Conservation (phyloP, 2,113 vertebrate species). For the Pan paniscus region DNA sequence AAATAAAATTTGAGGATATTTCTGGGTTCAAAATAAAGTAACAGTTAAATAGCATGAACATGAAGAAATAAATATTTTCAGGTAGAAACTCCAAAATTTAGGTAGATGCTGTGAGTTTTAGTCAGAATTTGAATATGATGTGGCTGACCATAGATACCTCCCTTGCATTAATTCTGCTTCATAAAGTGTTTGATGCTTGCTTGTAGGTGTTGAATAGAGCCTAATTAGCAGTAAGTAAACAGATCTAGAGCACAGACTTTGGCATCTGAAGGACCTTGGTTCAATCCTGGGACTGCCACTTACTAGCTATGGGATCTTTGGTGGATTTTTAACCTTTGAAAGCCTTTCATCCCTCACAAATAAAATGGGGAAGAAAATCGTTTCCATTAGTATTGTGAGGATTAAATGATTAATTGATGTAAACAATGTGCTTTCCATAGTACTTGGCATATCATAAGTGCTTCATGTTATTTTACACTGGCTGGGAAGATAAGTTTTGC, state of each 20-base stretch:
- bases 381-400: neutral
- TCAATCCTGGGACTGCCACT: neutral
- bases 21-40: slow-evolving; percentile 33
- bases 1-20: slow-evolving; percentile 16
- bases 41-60: neutral
- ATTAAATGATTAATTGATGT: neutral
- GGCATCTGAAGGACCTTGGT: neutral
- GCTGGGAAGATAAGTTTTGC: neutral
- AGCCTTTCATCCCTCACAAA: neutral
- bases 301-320: neutral
- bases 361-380: neutral
- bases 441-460: neutral
- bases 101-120: neutral
- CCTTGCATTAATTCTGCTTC: neutral
- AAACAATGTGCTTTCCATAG: neutral
- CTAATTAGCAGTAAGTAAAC: neutral
- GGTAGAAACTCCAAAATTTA: neutral
- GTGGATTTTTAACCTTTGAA: neutral
- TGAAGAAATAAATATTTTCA: slow-evolving; percentile 37
- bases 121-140: neutral
- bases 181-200: neutral
- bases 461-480: slow-evolving; percentile 41
- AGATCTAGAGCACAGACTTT: neutral
- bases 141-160: neutral
- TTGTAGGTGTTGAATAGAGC: neutral